Conservation (phyloP, 2,888 invertebrate genomes). For the Leuctra nigra region DNA sequence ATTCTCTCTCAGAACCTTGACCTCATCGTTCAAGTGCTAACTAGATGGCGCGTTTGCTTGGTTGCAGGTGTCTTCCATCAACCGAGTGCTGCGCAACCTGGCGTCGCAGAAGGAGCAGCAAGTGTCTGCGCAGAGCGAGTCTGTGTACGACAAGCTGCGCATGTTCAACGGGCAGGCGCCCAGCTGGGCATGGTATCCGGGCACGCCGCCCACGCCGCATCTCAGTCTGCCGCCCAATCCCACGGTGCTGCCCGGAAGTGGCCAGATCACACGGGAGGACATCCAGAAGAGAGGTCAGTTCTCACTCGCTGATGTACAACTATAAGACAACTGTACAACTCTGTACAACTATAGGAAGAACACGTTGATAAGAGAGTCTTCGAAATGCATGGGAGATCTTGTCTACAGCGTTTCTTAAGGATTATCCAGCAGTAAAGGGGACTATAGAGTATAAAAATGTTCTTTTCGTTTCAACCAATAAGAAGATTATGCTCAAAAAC, state of each 20-base stretch:
- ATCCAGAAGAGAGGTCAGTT: conserved; percentile 68
- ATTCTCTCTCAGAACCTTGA: too few relatives aligned
- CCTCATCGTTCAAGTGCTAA: too few relatives aligned
- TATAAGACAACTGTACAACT: too few relatives aligned
- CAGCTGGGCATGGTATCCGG: conserved; percentile 83
- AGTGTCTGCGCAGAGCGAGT: conserved; percentile 73
- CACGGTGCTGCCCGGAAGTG: conserved; percentile 41
- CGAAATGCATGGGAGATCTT: neutral
- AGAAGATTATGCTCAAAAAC: too few relatives aligned
- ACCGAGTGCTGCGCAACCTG: conserved; percentile 92
- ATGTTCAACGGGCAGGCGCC: conserved; percentile 91
- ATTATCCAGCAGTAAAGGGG: too few relatives aligned
- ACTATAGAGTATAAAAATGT: too few relatives aligned
- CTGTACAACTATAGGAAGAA: too few relatives aligned
- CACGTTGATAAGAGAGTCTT: too few relatives aligned
- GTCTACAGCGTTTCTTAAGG: too few relatives aligned
- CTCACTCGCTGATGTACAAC: too few relatives aligned
- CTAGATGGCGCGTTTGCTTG: neutral
- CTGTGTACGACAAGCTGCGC: conserved; percentile 88
- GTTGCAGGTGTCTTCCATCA: conserved; percentile 90
- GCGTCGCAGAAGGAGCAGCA: conserved; percentile 96
- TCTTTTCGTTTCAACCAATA: too few relatives aligned
- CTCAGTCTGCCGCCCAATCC: conserved; percentile 51
- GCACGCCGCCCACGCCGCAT: conserved; percentile 67
- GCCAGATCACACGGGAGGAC: conserved; percentile 56